Base-by-base conservation (phyloP, 2,113 vertebrate species). In the Maccullochella peelii region DNA sequence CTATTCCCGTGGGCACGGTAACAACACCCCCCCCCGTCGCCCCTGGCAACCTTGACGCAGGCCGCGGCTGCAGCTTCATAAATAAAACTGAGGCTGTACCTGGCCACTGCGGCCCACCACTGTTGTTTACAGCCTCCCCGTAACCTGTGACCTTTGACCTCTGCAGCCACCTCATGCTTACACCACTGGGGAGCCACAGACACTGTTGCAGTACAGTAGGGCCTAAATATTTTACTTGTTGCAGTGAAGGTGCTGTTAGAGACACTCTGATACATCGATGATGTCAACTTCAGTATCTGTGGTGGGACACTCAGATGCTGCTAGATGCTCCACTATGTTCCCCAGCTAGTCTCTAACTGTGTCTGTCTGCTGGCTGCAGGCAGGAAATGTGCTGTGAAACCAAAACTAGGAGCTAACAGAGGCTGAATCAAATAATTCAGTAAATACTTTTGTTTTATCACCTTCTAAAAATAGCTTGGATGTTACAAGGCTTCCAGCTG, bases 1-100 rank as follows among this genome's bases (percentile, higher is more conserved):
- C 94, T 94, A 92, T 91, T 87, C 92, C 91, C 81, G 1, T 18
- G 92, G 92, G 90, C 69, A 25, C 65, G 38, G 83, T 90, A 92
- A 92, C 62, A 6, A 86, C 87, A 65, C 86, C 83, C 52, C 84
- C 67, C 87, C 85, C 65, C 36, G 49, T 70, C 36, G 78, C 63
- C 90, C 68, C 80, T 42, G 75, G 89, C 78, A 94, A 92, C 92
- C 86, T 77, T 69, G 87, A 90, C 80, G 88, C 73, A 52, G 80
- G 65, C 86, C 50, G 2, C 21, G 85, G 73, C 83, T 91, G 85
- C 69, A 63, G 84, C 91, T 94, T 92, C 91, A 92, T 94, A 94
- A 94, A 92, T 66, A 90, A 92, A 89, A 73, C 75, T 55, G 59
- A 55, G 74, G 65, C 55, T 69, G 59, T 91, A 90, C 90, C 91